Percentiles rank a stretch among this genome's conserved stretches.
These are phyloP conservation scores for Anguilla japonica DNA, from an alignment of 2,113 vertebrate genomes.

Conservation along the genomic window DNA sequence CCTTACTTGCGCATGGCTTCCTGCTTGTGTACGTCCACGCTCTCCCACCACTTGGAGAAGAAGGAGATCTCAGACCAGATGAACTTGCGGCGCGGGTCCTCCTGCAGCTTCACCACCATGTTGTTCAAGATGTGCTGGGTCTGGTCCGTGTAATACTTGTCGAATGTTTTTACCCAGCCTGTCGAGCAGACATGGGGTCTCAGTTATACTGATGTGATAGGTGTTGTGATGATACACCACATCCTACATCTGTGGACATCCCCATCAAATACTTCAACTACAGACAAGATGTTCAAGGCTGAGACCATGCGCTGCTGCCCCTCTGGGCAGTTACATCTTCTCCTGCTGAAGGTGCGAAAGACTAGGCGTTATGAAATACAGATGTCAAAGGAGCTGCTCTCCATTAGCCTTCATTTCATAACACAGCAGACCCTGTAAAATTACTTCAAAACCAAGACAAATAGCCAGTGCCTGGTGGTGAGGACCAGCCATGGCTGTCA, in stretches of 20 bases:
- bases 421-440: neutral
- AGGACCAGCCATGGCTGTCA: neutral
- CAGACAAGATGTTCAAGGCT: neutral
- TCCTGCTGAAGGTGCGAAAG: neutral
- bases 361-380: neutral
- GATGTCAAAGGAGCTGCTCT: neutral
- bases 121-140: constrained; percentile 97
- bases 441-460: neutral
- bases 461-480: neutral
- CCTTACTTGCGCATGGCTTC: constrained; percentile 85
- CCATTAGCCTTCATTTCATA: neutral
- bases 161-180: constrained; percentile 99
- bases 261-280: constrained; percentile 41
- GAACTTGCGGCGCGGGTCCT: constrained; percentile 90
- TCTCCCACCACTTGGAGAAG: constrained; percentile 98
- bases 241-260: constrained; percentile 6
- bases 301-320: neutral
- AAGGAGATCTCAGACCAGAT: constrained; percentile 97
- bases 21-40: constrained; percentile 80
- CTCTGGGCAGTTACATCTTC: neutral
- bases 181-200: constrained; percentile 23
- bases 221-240: neutral
- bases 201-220: neutral
- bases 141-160: constrained; percentile 96
- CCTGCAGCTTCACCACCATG: constrained; percentile 92